Conservation (phyloP, 2,113 vertebrate species). For the Cochlearius cochlearius region DNA sequence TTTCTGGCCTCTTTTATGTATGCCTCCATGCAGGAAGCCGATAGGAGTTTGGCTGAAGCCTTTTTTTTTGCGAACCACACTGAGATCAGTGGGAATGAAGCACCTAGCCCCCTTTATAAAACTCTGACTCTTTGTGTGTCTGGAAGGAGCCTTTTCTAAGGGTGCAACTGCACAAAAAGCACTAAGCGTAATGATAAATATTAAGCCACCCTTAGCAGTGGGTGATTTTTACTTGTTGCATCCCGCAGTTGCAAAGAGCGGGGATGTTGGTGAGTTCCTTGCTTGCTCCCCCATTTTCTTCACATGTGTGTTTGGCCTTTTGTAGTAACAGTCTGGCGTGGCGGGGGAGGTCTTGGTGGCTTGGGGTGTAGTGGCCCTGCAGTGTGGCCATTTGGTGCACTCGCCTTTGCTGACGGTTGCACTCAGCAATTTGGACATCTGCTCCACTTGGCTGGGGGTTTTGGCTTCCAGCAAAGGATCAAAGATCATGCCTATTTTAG, state of each 20-base stretch:
- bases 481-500: not conserved
- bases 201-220: not conserved
- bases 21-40: not conserved
- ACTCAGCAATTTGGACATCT: not conserved
- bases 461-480: not conserved
- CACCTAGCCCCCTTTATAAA: not conserved
- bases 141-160: not conserved
- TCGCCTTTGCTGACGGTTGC: not conserved
- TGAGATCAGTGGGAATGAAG: not conserved
- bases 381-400: fast-evolving
- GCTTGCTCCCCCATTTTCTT: not conserved
- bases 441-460: not conserved
- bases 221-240: not conserved
- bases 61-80: not conserved
- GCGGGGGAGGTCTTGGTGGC: not conserved
- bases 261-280: not conserved
- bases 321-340: not conserved
- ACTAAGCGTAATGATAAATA: not conserved
- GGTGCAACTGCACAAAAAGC: not conserved
- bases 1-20: not conserved
- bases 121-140: not conserved
- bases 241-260: fast-evolving
- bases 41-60: not conserved
- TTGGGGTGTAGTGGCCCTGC: not conserved
- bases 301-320: not conserved